phyloP scores from a whole-genome alignment of 1,140 invertebrate species.

The Platyura marginata region DNA sequence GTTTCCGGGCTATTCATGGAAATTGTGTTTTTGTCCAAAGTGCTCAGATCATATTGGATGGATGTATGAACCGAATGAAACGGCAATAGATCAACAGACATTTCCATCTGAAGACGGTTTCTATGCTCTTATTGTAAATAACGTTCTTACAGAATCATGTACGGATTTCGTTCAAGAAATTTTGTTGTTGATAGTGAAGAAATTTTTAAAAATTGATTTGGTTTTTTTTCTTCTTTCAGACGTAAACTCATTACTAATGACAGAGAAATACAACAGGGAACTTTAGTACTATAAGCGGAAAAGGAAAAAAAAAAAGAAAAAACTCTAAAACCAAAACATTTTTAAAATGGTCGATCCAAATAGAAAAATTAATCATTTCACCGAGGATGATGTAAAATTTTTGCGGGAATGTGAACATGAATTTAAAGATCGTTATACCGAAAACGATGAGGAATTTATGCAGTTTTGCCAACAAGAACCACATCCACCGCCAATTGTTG shows the following conservation, averaged over 20 bases:
- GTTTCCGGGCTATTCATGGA: conserved; percentile 1
- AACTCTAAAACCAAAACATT: neutral
- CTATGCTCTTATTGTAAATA: neutral
- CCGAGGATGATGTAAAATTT: conserved; percentile 25
- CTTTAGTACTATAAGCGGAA: neutral
- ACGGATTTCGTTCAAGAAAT: neutral
- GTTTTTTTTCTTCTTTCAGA: neutral
- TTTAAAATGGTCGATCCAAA: conserved; percentile 22
- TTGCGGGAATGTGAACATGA: conserved; percentile 31
- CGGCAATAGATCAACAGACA: neutral
- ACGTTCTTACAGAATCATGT: neutral
- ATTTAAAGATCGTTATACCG: conserved; percentile 31
- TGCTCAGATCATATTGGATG: neutral
- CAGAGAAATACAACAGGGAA: neutral
- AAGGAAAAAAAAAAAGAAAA: neutral
- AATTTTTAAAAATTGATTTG: neutral
- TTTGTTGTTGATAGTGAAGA: neutral
- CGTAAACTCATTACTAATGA: conserved; percentile 1
- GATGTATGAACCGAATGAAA: conserved; percentile 1
- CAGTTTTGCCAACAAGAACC: conserved; percentile 18
- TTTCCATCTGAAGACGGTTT: neutral
- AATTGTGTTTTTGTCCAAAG: neutral
- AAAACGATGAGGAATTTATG: conserved; percentile 29
- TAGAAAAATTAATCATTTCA: conserved; percentile 22
- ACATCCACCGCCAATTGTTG: conserved; percentile 28